Evolutionary conservation across 2,113 vertebrate species (phyloP), one percentile per base, ranked within the genome.

Genomic region (Cavia aperea): DNA sequence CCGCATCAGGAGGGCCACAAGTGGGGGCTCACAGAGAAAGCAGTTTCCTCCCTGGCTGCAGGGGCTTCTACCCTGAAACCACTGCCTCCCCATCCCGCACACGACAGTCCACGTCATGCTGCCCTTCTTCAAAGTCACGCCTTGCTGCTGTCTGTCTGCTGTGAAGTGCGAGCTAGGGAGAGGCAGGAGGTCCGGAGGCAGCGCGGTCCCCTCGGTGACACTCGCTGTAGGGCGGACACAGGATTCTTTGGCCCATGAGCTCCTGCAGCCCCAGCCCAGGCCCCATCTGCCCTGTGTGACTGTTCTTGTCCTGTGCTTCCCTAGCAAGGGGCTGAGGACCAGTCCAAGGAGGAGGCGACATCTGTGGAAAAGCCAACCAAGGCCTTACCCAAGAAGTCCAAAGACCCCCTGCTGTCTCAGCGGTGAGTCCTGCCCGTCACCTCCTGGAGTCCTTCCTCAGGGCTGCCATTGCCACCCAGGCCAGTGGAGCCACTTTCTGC

Each of bases 391-490:
- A 98, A 97, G 96, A 99, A 98, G 96, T 97, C 98, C 4, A 97
- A 97, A 84, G 98, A 98, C 78, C 98, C 98, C 0, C 97, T 99
- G 33, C 95, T 99, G 1, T 99, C 99, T 92, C 98, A 99, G 96
- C 98, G 98, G 98, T 98, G 96, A 0, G 97, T 95, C 60, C 54
- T 36, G 70, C 89, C 81, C 81, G 14, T 49, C 3, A 7, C 36
- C 49, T 83, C n/a, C 51, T 51, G 6, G 36, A 15, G 43, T 43
- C 73, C 83, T 7, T 1, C 11, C 13, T 8, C 5, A 0, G 36
- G 39, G 39, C 77, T 87, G 66, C 26, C 12, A 1, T 36, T 77
- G 12, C 66, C 56, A 62, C 15, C 51, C 5, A 2, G 5, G 62
- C 39, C 56, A 21, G 51, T 6, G 33, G 81, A 58, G 36, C 11